phyloP scores from a whole-genome alignment of 1,140 invertebrate species.

The Nasonia longicornis region DNA sequence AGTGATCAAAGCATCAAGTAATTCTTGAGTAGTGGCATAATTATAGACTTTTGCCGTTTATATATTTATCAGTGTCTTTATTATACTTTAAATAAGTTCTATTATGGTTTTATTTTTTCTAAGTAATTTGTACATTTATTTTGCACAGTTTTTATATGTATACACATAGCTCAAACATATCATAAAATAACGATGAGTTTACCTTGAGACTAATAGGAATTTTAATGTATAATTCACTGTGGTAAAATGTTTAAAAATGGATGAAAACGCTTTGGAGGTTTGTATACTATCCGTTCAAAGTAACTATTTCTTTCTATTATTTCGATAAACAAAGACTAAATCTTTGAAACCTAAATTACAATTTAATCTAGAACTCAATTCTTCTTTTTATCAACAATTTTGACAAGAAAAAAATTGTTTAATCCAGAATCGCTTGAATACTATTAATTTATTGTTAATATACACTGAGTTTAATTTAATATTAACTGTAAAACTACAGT shows the following conservation, averaged over 20 bases:
- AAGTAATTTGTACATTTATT: constrained; percentile 38
- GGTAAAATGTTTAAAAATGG: constrained; percentile 21
- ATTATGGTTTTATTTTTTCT: constrained; percentile 20
- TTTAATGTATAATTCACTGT: constrained; percentile 31
- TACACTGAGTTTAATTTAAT: too few species aligned
- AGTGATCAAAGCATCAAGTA: constrained; percentile 25
- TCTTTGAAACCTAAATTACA: neutral
- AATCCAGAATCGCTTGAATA: too few species aligned
- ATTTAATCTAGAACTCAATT: too few species aligned
- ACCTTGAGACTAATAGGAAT: constrained; percentile 15
- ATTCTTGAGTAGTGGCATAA: constrained; percentile 53
- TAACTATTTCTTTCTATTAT: neutral
- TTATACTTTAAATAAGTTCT: constrained; percentile 19
- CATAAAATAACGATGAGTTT: neutral
- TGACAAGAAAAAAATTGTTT: too few species aligned
- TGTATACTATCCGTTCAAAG: constrained; percentile 1
- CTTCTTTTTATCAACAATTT: neutral
- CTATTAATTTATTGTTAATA: too few species aligned
- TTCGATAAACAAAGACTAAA: neutral
- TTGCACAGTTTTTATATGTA: constrained; percentile 37
- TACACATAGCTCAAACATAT: constrained; percentile 18
- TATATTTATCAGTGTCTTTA: constrained; percentile 24
- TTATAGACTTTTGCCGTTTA: constrained; percentile 53
- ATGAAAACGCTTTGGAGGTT: constrained; percentile 30
- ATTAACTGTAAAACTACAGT: too few species aligned